Conservation (phyloP, 2,888 invertebrate species). For the Temnothorax ravouxi region DNA sequence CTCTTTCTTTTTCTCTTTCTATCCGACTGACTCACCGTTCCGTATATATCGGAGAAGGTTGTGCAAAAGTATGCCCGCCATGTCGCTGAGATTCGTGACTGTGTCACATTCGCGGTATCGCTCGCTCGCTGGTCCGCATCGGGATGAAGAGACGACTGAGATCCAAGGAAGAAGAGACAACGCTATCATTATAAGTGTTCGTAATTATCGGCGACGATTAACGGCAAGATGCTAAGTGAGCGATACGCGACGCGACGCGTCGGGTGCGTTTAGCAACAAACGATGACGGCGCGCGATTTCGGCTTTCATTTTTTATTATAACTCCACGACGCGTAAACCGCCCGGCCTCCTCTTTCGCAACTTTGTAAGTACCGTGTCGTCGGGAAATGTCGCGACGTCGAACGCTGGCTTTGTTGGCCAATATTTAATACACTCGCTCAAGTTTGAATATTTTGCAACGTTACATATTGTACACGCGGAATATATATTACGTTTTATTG, state of each 20-base stretch:
- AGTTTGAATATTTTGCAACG: neutral
- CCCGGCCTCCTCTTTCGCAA: neutral
- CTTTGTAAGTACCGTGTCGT: neutral
- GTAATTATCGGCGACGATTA: slow-evolving; percentile 63
- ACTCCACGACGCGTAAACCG: neutral
- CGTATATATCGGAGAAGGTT: slow-evolving; percentile 59
- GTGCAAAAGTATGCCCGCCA: slow-evolving; percentile 41
- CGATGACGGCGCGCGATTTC: neutral
- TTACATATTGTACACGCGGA: neutral
- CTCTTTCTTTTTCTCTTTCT: neutral
- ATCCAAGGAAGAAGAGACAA: slow-evolving; percentile 33
- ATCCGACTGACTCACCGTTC: slow-evolving; percentile 59
- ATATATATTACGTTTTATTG: neutral
- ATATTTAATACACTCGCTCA: neutral
- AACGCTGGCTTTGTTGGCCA: neutral
- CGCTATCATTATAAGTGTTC: slow-evolving; percentile 23
- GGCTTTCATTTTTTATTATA: slow-evolving; percentile 4
- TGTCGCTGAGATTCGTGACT: slow-evolving; percentile 8
- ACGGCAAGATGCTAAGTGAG: slow-evolving; percentile 66
- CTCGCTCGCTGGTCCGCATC: neutral
- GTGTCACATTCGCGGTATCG: slow-evolving; percentile 7
- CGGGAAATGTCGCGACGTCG: neutral
- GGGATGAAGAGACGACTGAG: slow-evolving; percentile 29
- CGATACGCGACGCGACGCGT: slow-evolving; percentile 5
- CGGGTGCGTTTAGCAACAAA: neutral